Conservation (phyloP, 2,888 invertebrate genomes). For the Ethmia dodecea region DNA sequence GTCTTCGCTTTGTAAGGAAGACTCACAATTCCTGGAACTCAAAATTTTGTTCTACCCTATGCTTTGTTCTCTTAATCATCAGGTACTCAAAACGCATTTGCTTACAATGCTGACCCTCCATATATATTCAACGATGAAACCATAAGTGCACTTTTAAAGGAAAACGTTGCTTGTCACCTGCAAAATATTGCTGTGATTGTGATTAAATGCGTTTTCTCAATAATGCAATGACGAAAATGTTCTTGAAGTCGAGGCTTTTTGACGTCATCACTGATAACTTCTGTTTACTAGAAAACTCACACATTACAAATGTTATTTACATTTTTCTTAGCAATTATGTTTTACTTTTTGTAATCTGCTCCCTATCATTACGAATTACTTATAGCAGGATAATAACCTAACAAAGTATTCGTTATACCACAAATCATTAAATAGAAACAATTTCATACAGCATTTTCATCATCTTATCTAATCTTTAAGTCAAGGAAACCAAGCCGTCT, state of each 20-base stretch:
- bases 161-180: constrained; percentile 10
- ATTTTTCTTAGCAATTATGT: no score
- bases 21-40: not conserved
- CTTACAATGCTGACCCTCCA: constrained; percentile 5
- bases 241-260: not conserved
- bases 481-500: no score
- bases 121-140: constrained; percentile 4
- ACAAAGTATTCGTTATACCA: no score
- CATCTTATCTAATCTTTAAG: no score
- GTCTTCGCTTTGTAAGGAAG: not conserved
- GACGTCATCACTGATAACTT: not conserved
- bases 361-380: no score
- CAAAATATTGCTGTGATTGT: constrained; percentile 4
- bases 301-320: no score
- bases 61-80: constrained; percentile 2
- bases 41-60: not conserved
- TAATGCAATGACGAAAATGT: constrained; percentile 3
- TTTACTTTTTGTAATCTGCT: no score
- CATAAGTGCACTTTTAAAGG: constrained; percentile 9
- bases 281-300: no score
- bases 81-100: constrained; percentile 1
- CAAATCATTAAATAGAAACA: no score
- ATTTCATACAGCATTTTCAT: no score
- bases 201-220: constrained; percentile 3
- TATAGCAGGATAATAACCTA: no score